phyloP scores from a whole-genome alignment of 2,113 vertebrate species.

The Dascyllus trimaculatus region DNA sequence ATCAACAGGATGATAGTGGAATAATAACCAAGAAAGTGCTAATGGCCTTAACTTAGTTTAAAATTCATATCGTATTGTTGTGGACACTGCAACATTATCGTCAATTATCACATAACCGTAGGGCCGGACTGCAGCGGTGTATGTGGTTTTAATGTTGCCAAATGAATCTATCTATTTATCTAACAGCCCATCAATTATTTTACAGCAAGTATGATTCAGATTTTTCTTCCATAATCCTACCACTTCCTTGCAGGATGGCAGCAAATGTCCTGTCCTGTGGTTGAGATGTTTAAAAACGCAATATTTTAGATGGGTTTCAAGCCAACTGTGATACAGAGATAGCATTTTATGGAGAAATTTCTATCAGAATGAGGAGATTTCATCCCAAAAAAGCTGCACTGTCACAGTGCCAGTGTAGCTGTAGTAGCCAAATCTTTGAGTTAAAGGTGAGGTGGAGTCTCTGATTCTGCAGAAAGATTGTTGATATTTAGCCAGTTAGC shows the following conservation, averaged over 20 bases:
- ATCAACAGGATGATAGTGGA: background rate
- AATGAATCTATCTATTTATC: too few species aligned
- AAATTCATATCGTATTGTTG: background rate
- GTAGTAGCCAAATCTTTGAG: too few species aligned
- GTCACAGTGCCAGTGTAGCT: too few species aligned
- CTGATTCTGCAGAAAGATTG: too few species aligned
- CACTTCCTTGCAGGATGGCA: background rate
- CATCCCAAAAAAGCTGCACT: too few species aligned
- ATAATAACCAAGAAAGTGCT: background rate
- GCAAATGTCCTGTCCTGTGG: background rate
- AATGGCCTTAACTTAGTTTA: background rate
- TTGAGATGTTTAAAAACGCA: background rate
- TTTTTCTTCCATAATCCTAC: background rate
- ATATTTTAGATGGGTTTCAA: background rate
- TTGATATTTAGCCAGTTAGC: too few species aligned
- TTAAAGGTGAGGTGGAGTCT: too few species aligned
- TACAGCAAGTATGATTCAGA: background rate
- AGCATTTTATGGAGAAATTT: background rate
- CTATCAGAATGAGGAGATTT: too few species aligned
- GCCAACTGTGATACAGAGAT: background rate
- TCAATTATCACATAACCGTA: too few species aligned
- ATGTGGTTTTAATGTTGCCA: too few species aligned
- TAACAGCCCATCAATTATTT: background rate
- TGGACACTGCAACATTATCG: background rate
- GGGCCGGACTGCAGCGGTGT: too few species aligned